Evolutionary conservation across 2,888 invertebrate species (phyloP), one percentile per base, ranked within the genome.

Genomic region (Heteropelma amictum): DNA sequence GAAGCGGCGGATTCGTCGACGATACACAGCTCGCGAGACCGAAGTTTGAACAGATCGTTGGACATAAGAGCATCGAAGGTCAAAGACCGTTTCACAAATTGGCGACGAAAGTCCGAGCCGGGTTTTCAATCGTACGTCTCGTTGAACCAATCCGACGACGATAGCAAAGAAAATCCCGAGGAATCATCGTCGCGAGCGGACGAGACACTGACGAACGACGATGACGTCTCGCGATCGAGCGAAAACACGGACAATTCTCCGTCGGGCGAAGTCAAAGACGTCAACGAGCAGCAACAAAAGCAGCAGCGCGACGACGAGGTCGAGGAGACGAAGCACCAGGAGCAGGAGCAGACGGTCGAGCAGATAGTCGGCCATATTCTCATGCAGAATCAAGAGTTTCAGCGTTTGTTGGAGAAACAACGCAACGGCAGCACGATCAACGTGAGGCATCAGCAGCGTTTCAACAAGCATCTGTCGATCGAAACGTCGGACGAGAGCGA

Each of bases 351-450:
- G 85, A 94, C 92, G 54, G 90, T 93, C 81, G 94, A 95, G 88
- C 92, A 95, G 89, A 94, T 97, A 53, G 95, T 97, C 56, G 93
- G 95, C 0, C 96, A 96, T 84, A 90, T 96, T 10, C 89, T 97
- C 3, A 93, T 96, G 92, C 94, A 96, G 85, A 96, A 95, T 84
- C 92, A 94, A 80, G 96, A 96, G 77, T 95, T 96, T 79, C 95
- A 96, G 79, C 93, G 94, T 78, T 91, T 95, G 45, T 90, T 95
- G 23, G 95, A 94, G 80, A 94, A 95, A 82, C 95, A 94, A 81
- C 93, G 94, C 76, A 91, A 88, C 69, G 89, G 91, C 80, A 92
- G 91, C 77, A 91, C 89, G 51, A 90, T 91, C 21, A 91, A 92
- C 72, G 89, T 91, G 69, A 87, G 92, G 75, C 91, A 92, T 80